These are phyloP conservation scores for Crotalus viridis DNA, from an alignment of 2,113 vertebrate genomes.

Conservation along the genomic window DNA sequence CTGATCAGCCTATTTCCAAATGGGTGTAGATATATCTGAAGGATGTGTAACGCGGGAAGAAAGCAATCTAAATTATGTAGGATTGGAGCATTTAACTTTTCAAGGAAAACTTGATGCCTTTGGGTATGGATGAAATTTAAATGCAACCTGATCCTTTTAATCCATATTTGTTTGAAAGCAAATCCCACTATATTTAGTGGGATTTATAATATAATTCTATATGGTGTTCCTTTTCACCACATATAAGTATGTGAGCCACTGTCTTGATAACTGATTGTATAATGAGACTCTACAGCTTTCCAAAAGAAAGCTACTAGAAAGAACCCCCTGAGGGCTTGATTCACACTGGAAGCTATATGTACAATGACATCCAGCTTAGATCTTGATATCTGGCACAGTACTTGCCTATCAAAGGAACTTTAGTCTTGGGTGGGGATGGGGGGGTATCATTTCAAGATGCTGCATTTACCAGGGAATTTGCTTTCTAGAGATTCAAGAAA, in stretches of 20 bases:
- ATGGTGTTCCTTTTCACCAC: not conserved
- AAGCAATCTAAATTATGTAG: not conserved
- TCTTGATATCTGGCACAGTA: not conserved
- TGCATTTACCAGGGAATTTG: not conserved
- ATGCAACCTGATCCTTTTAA: not conserved
- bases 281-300: not conserved
- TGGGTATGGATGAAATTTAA: not conserved
- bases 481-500: not conserved
- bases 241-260: not conserved
- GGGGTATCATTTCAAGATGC: not conserved
- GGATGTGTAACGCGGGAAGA: not conserved
- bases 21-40: not conserved
- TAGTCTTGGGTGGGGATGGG: not conserved
- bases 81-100: not conserved
- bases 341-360: not conserved
- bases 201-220: not conserved
- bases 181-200: not conserved
- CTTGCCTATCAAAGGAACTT: not conserved
- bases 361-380: not conserved
- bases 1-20: not conserved
- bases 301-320: not conserved
- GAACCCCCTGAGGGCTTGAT: not conserved
- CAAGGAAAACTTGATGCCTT: not conserved
- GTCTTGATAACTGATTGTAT: not conserved
- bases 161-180: not conserved